A percentile compares a stretch with the other conserved stretches of the same genome.
phyloP scores from a whole-genome alignment of 2,113 vertebrate species.

The Cyanocitta stelleri region DNA sequence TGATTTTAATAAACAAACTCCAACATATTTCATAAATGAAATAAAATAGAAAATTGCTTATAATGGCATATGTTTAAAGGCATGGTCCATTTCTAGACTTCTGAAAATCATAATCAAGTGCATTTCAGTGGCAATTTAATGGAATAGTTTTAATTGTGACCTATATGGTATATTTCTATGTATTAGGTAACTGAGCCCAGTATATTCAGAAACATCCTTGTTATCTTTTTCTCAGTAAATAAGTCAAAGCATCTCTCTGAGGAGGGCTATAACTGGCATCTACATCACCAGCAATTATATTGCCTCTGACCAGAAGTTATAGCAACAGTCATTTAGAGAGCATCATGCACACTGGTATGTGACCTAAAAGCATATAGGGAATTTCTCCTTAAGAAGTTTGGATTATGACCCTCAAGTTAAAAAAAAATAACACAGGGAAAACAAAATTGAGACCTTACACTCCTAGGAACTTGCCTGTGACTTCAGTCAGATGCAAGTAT shows the following conservation, averaged over 20 bases:
- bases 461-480: neutral
- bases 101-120: neutral
- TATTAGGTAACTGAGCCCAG: neutral
- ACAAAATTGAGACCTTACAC: neutral
- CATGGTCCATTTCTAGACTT: neutral
- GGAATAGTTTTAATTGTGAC: neutral
- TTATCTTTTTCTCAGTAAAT: neutral
- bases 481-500: neutral
- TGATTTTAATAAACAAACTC: neutral
- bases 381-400: neutral
- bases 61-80: neutral
- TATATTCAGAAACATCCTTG: neutral
- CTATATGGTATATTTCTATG: neutral
- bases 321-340: neutral
- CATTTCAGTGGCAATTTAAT: neutral
- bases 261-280: neutral
- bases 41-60: neutral
- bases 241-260: neutral
- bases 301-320: neutral
- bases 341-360: neutral
- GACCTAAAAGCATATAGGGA: neutral
- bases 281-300: neutral
- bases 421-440: neutral
- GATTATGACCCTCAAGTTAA: neutral
- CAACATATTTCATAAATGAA: neutral